These are phyloP conservation scores for Mus minutoides DNA, from an alignment of 2,797 vertebrate genomes.

Conservation along the genomic window DNA sequence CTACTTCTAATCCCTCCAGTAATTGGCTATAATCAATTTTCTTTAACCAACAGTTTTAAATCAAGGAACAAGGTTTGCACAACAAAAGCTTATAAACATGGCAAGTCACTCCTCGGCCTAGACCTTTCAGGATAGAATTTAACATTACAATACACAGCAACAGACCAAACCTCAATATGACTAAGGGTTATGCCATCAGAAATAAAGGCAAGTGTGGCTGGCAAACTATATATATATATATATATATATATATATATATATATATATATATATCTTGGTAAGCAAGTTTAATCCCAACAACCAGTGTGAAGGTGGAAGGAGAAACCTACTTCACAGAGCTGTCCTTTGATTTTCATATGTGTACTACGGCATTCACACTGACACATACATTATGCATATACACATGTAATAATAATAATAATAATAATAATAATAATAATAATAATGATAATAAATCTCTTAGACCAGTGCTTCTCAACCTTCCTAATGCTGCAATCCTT, in stretches of 20 bases:
- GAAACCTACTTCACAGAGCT: background rate
- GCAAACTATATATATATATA: no score
- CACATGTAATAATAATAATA: background rate
- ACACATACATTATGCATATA: background rate
- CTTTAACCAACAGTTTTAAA: background rate
- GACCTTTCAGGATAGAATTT: background rate
- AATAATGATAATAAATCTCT: background rate
- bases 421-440: background rate
- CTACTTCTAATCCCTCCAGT: background rate
- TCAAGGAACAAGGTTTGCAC: background rate
- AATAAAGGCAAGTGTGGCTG: background rate
- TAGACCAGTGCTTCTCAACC: background rate
- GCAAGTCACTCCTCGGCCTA: background rate
- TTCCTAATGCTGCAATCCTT: background rate
- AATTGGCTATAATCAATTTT: background rate
- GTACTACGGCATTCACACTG: background rate
- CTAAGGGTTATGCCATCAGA: background rate
- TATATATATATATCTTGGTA: no score
- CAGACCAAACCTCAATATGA: background rate
- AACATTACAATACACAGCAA: background rate
- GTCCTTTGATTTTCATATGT: background rate
- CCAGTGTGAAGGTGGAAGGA: background rate
- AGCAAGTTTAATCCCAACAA: background rate
- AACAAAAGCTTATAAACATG: background rate
- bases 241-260: no score